Evolutionary conservation across 1,140 invertebrate genomes (phyloP).

Genomic region (Lerema accius): DNA sequence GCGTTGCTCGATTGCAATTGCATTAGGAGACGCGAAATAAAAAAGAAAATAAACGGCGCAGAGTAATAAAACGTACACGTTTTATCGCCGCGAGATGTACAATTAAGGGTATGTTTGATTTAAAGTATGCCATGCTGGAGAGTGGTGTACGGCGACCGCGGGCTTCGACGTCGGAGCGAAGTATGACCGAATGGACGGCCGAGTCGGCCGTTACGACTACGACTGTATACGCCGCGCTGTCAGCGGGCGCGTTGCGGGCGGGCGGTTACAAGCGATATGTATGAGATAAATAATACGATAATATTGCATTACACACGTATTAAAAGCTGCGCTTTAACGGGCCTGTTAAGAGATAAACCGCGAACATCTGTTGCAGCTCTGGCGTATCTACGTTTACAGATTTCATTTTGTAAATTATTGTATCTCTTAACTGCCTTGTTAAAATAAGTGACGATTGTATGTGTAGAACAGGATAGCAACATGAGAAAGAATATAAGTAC

Average conservation of each 20-base stretch:
- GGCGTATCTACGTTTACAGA: slow-evolving; percentile 26
- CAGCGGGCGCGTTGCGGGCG: slow-evolving; percentile 29
- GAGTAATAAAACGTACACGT: slow-evolving; percentile 65
- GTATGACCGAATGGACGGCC: slow-evolving; percentile 42
- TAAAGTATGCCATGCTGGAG: slow-evolving; percentile 43
- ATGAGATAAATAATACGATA: slow-evolving; percentile 67
- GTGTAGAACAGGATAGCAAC: too few relatives aligned
- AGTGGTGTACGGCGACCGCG: slow-evolving; percentile 46
- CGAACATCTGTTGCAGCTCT: slow-evolving; percentile 59
- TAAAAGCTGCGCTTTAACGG: slow-evolving; percentile 68
- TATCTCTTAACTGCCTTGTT: too few relatives aligned
- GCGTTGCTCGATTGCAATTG: slow-evolving; percentile 74
- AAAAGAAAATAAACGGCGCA: slow-evolving; percentile 69
- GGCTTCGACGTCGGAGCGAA: slow-evolving; percentile 49
- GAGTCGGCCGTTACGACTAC: slow-evolving; percentile 25
- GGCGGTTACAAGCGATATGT: slow-evolving; percentile 36
- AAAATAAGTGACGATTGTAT: too few relatives aligned
- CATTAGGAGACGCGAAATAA: slow-evolving; percentile 72
- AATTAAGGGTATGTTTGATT: slow-evolving; percentile 76
- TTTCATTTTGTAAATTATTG: too few relatives aligned
- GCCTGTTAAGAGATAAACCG: slow-evolving; percentile 63
- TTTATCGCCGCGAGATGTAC: slow-evolving; percentile 68
- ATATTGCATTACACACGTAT: slow-evolving; percentile 72
- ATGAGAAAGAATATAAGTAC: too few relatives aligned
- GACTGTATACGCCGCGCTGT: slow-evolving; percentile 29